Conservation (phyloP, 2,113 vertebrate genomes). For the Lepus americanus region DNA sequence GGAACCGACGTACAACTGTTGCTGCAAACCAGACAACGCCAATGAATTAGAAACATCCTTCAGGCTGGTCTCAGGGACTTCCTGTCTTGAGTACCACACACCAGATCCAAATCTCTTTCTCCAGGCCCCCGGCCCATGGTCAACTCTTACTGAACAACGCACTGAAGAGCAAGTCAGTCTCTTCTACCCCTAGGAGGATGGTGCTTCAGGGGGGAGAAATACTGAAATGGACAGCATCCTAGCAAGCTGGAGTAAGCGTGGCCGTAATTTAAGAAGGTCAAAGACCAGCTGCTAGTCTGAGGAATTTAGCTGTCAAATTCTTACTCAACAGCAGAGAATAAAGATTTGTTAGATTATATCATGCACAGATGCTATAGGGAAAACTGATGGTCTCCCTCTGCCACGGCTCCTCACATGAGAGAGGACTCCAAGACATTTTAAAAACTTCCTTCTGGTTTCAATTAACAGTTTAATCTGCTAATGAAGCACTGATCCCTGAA, state of each 20-base stretch:
- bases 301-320: constrained; percentile 70
- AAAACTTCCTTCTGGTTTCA: constrained; percentile 23
- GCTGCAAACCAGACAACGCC: constrained; percentile 90
- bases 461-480: constrained; percentile 46
- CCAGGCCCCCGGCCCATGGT: background rate
- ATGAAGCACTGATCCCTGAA: background rate
- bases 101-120: constrained; percentile 63
- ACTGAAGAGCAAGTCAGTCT: background rate
- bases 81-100: constrained; percentile 56
- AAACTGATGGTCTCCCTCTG: background rate
- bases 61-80: constrained; percentile 64
- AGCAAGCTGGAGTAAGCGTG: constrained; percentile 57
- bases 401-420: background rate
- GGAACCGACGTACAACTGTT: constrained; percentile 97
- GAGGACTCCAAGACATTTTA: background rate
- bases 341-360: background rate
- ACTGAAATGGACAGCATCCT: constrained; percentile 66
- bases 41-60: constrained; percentile 84
- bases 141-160: constrained; percentile 53
- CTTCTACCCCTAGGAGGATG: background rate
- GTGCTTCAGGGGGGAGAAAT: background rate
- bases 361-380: background rate
- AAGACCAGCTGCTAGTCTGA: constrained; percentile 56
- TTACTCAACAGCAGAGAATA: constrained; percentile 51
- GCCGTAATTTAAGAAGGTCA: constrained; percentile 62